Base-by-base conservation (phyloP, 2,797 vertebrate genomes). In the Morelia viridis region DNA sequence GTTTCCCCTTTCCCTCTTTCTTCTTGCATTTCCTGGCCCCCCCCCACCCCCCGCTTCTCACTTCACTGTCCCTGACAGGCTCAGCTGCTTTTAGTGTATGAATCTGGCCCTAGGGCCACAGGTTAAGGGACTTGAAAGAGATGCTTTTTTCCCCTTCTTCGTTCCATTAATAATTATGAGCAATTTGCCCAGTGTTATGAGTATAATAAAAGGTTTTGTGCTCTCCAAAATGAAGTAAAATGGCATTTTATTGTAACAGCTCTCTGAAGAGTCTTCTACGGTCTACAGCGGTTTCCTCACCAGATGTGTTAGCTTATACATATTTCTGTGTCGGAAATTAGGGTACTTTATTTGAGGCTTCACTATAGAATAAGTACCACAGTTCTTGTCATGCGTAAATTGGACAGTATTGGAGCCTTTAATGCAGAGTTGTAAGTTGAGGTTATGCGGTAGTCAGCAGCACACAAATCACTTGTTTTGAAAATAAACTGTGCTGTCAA, bases 401-500 rank as follows among this genome's bases (percentile, higher is more conserved):
- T 56, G 56, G 71, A 65, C 65, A 57, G 61, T 60, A 93, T 91
- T 94, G 90, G 64, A 87, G 76, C 46, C 11, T 95, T 83, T 93
- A 53, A 46, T 4, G 13, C 86, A 15, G 76, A n/a, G 46, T 91
- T 96, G 91, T 83, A 93, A 10, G 53, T 62, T 85, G 61, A 41
- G 86, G 88, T 6, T 91, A 8, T 91, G 90, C 93, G 41, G 71
- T 9, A 65, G 50, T 31, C 58, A 11, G 57, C 35, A 56, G 50
- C 93, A 93, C 57, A 91, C 46, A 92, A 80, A 90, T 11, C 7
- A 94, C 84, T 94, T 62, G 9, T 91, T 93, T 85, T 93, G 87
- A 89, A 96, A 96, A 94, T 50, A 95, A 71, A 93, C 91, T 88
- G 76, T 50, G 28, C 89, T 76, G 68, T 88, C 41, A 86, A 89